Base-by-base conservation (phyloP, 2,888 invertebrate species). In the Rhopalosiphum nymphaeae region DNA sequence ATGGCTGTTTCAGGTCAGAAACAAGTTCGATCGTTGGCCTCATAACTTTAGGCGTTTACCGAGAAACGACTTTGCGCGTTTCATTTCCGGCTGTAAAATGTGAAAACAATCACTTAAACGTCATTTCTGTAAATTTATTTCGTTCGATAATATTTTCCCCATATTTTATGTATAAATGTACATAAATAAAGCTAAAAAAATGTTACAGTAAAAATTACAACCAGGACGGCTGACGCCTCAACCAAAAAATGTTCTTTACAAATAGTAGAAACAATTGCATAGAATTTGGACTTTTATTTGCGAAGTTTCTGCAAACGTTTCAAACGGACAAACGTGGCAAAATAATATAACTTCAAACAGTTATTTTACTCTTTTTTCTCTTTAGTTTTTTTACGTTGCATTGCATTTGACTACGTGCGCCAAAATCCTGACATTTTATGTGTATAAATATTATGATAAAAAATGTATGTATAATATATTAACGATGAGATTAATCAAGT, bases 341-440 rank as follows among this genome's bases (percentile, higher is more conserved):
- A 78, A 36, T 21, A 36, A 78, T 78, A 78, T 78, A 78, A 85
- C 29, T 44, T 85, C 44, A 44, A 85, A 44, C 44, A 42, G n/a
- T 78, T 29, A 36, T 78, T 78, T 91, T 7, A 49, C 49, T 36
- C 1, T 56, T 78, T 78, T 29, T 21, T 53, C 9, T 42, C 10
- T 89, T 42, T 29, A 36, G 25, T 53, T 42, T 91, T 78, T 91
- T n/a, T 29, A n/a, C n/a, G 49, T 53, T 53, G 49, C 11, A 10
- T 42, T 5, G 7, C 10, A 13, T 57, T 87, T 87, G 87, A 67
- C 29, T 29, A 61, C 11, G 29, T 67, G 92, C 53, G 92, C 87
- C 61, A 92, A 29, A 67, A 92, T 42, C 49, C 88, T 53, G 92
- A 88, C 61, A 67, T 87, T 87, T 87, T 92, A 67, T 67, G 36